These are phyloP conservation scores for Hucho hucho DNA, from an alignment of 2,113 vertebrate species.

Conservation along the genomic window DNA sequence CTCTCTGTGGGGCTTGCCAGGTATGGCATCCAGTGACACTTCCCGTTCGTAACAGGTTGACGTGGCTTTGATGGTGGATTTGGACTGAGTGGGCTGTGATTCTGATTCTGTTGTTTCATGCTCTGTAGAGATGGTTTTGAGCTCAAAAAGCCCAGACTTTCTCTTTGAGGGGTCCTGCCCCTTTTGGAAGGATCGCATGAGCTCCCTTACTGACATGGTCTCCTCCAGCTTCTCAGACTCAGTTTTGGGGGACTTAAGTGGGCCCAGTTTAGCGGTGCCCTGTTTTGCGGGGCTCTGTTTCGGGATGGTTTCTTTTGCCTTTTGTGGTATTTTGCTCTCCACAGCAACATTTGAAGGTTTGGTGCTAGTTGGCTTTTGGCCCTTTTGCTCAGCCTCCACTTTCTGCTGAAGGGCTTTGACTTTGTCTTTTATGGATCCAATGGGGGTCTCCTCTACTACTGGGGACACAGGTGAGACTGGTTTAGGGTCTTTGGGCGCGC, in stretches of 20 bases:
- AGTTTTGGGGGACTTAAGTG: slow-evolving; percentile 80
- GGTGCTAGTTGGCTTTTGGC: slow-evolving; percentile 73
- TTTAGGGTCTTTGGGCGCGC: slow-evolving; percentile 59
- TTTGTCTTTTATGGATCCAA: slow-evolving; percentile 99
- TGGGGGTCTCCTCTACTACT: slow-evolving; percentile 94
- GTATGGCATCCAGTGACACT: slow-evolving; percentile 61
- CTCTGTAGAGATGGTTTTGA: slow-evolving; percentile 72
- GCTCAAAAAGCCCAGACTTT: slow-evolving; percentile 89
- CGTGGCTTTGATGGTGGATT: slow-evolving; percentile 46
- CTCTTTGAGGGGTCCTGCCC: slow-evolving; percentile 94
- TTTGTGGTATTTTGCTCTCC: slow-evolving; percentile 58
- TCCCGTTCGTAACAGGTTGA: slow-evolving; percentile 37
- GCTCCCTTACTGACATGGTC: slow-evolving; percentile 94
- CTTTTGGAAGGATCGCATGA: slow-evolving; percentile 97
- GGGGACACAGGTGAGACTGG: slow-evolving; percentile 84
- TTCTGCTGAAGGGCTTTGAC: slow-evolving; percentile 96
- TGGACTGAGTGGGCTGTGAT: slow-evolving; percentile 48
- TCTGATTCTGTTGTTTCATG: slow-evolving; percentile 50
- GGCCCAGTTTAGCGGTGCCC: slow-evolving; percentile 45
- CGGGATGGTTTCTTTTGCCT: slow-evolving; percentile 68
- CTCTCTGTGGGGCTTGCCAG: slow-evolving; percentile 65
- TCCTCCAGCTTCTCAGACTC: slow-evolving; percentile 90
- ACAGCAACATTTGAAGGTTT: slow-evolving; percentile 79
- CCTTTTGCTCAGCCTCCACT: slow-evolving; percentile 93
- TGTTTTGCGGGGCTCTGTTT: slow-evolving; percentile 76